Base-by-base conservation (phyloP, 2,888 invertebrate genomes). In the Elysia crispata region DNA sequence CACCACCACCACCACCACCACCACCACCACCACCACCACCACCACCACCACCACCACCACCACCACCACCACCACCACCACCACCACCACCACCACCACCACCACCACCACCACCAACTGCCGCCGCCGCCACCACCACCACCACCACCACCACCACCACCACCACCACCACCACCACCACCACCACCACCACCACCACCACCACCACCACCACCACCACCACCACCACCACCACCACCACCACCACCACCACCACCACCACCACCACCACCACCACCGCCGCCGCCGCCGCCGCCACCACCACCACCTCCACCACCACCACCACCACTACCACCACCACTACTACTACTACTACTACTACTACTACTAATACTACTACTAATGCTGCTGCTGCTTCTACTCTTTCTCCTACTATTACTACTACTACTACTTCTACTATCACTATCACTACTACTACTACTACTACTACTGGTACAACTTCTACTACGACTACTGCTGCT, bases 11-110 rank as follows among this genome's bases (percentile, higher is more conserved):
- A 64, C 23, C n/a, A 64, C 67, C 28, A 64, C n/a, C n/a, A n/a
- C n/a, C 64, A 64, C 23, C 64, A 64, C 64, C 64, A 64, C 64
- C 64, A 64, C 64, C 64, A 64, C 64, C 64, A 64, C 64, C 64
- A 64, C 64, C n/a, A 64, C 67, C 20, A 64, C 23, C n/a, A 64
- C 23, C 64, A 15, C 15, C n/a, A 64, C 64, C 64, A 64, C 64
- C 64, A 64, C 23, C 64, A 64, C 64, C 64, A 64, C n/a, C n/a
- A n/a, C n/a, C 11, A 64, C 30, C 28, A 64, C n/a, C 64, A 64
- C 64, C 64, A 64, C n/a, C 64, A 64, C 64, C 64, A 64, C 64
- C 64, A 64, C 64, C 64, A 64, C 64, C 69, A 30, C 13, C 33
- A 25, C 33, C 28, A 30, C 72, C 23, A 69, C 33, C 69, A 69